Evolutionary conservation across 2,113 vertebrate genomes (phyloP), one percentile per base, ranked within the genome.

Genomic region (Forbesichthys papilliferus): DNA sequence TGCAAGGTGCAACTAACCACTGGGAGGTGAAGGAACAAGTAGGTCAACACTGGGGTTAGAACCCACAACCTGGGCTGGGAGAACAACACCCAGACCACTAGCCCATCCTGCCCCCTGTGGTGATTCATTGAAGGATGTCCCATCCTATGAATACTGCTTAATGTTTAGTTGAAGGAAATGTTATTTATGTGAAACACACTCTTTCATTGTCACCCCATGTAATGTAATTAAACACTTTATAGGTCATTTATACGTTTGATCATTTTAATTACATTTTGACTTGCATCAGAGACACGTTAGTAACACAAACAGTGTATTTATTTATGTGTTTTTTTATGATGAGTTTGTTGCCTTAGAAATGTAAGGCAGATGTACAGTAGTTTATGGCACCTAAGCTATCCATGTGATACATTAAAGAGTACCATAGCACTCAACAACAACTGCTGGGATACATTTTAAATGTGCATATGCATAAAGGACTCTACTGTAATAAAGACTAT

Each of bases 221-320:
- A 79, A 77, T 86, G 73, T 68, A 62, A 47, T 72, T 4, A 27
- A 63, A 68, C 36, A 4, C 13, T 71, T 56, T 58, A 27, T 14
- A 49, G 53, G 63, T 11, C 46, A 54, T 14, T 4, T 48, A 62
- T 48, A 66, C 34, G 7, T 59, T 18, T 48, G 18, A 69, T 64
- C 1, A 61, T 52, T 66, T 47, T 47, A 34, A 55, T 34, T 13
- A 48, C 12, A 11, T 49, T 12, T 61, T 42, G 36, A 62, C 18
- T 47, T 46, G 12, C 52, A 14, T 53, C 33, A 33, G 55, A 52
- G 18, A 58, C 49, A 56, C 20, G 9, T 27, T 27, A 8, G 9
- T 27, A 61, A 49, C 64, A 56, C 20, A 69, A n/a, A 11, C 12
- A 69, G 69, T 33, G 56, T 27, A 27, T 27, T 27, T 27, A 27